Percentiles rank a stretch among this genome's conserved stretches.
phyloP scores from a whole-genome alignment of 2,797 vertebrate genomes.

The Manis crassicaudata region DNA sequence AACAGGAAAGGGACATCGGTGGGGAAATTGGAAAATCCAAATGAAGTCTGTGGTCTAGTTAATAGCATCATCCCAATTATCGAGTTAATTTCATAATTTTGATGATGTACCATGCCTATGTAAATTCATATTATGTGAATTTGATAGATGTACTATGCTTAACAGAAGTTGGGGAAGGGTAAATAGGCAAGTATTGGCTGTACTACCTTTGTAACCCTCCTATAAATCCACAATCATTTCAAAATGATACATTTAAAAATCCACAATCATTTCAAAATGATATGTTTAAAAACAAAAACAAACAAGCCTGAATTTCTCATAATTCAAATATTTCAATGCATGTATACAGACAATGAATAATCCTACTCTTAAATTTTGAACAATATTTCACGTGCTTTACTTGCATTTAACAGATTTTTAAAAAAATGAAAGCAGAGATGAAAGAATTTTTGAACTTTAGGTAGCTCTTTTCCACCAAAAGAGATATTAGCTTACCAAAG shows the following conservation, averaged over 20 bases:
- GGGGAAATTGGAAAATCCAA: background rate
- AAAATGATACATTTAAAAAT: slow-evolving; percentile 43
- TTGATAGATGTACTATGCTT: slow-evolving; percentile 1
- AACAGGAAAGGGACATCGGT: background rate
- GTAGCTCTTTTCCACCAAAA: background rate
- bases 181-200: background rate
- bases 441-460: background rate
- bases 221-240: background rate
- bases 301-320: background rate
- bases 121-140: background rate
- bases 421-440: background rate
- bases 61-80: background rate
- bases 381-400: background rate
- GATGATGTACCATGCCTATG: background rate
- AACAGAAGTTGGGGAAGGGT: background rate
- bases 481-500: background rate
- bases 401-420: background rate
- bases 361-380: background rate
- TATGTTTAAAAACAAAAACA: slow-evolving; percentile 37
- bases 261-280: slow-evolving; percentile 10
- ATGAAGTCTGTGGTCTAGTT: background rate
- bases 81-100: slow-evolving; percentile 11
- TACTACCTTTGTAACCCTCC: background rate
- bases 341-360: background rate
- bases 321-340: slow-evolving; percentile 1